Evolutionary conservation across 64 coral and sea anemone species (phyloP).

Genomic region (Orbicella faveolata): DNA sequence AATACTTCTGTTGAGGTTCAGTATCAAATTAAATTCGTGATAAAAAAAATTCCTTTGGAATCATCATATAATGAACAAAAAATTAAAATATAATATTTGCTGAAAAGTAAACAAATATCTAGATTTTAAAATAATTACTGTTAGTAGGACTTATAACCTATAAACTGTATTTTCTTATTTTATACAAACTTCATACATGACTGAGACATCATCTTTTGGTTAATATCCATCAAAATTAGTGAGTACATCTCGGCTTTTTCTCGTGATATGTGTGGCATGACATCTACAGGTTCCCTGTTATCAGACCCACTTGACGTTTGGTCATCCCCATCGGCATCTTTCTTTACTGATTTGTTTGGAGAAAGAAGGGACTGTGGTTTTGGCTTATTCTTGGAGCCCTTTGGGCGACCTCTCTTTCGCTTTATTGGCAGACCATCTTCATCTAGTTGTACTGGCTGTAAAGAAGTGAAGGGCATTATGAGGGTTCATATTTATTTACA

Average conservation of each 20-base stretch:
- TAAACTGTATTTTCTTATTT: constrained; percentile 5
- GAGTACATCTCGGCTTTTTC: constrained; percentile 93
- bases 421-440: constrained; percentile 61
- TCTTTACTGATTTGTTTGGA: constrained; percentile 18
- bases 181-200: constrained; percentile 84
- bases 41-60: too few relatives aligned
- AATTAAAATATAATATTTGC: too few relatives aligned
- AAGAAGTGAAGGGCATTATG: not conserved
- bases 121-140: too few relatives aligned
- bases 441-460: constrained; percentile 38
- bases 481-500: too few relatives aligned
- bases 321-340: constrained; percentile 37
- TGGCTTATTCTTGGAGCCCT: constrained; percentile 94
- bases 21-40: too few relatives aligned
- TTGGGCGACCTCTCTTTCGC: constrained; percentile 91
- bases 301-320: constrained; percentile 42
- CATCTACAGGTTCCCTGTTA: constrained; percentile 48
- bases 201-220: constrained; percentile 90
- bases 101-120: too few relatives aligned
- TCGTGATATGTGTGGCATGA: constrained; percentile 75
- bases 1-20: too few relatives aligned
- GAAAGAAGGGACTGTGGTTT: constrained; percentile 65
- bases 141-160: too few relatives aligned
- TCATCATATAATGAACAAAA: too few relatives aligned
- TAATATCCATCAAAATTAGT: constrained; percentile 90